Conservation (phyloP, 2,888 invertebrate genomes). For the Cephus spinipes region DNA sequence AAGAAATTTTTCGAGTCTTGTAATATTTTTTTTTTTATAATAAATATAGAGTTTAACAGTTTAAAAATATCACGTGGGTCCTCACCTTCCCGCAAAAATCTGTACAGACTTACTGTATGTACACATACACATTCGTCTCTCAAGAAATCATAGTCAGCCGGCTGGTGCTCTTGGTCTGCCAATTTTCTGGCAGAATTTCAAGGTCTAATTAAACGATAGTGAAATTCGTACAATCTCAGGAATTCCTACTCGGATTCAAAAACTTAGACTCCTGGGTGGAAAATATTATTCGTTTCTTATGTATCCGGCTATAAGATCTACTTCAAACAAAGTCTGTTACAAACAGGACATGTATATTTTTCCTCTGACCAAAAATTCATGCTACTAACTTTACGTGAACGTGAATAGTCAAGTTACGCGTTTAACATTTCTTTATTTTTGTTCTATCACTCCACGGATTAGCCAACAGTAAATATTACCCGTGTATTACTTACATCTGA, state of each 20-base stretch:
- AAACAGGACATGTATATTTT: neutral
- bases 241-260: slow-evolving; percentile 28
- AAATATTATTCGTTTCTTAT: neutral
- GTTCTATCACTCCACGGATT: neutral
- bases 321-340: neutral
- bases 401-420: neutral
- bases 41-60: neutral
- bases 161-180: neutral
- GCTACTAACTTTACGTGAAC: neutral
- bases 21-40: neutral
- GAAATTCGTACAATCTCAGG: neutral
- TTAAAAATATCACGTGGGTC: neutral
- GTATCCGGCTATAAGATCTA: neutral
- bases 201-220: slow-evolving; percentile 19
- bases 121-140: neutral
- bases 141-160: neutral
- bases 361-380: neutral
- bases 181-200: slow-evolving; percentile 24
- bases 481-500: neutral
- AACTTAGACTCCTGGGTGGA: slow-evolving; percentile 4
- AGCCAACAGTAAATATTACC: neutral
- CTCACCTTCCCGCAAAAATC: neutral
- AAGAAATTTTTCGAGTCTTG: neutral
- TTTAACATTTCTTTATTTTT: neutral
- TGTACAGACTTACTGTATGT: neutral